Evolutionary conservation across 2,888 invertebrate genomes (phyloP).

Genomic region (Ennomos quercinarius): DNA sequence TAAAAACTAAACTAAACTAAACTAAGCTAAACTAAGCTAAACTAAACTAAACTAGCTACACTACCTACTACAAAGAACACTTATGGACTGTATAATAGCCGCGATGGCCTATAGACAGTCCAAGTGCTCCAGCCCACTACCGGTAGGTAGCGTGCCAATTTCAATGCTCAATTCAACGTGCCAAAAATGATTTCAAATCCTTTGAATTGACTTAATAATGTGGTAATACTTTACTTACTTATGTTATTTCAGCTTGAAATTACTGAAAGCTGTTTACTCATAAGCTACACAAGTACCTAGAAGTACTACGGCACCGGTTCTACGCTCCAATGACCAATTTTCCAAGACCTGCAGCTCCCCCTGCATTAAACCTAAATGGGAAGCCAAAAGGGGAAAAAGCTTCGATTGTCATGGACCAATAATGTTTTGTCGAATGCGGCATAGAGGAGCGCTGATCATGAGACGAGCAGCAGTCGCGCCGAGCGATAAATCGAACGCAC

Average conservation of each 20-base stretch:
- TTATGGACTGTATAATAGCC: too few relatives aligned
- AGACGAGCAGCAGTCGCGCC: constrained; percentile 65
- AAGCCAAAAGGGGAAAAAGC: constrained; percentile 50
- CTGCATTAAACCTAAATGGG: constrained; percentile 35
- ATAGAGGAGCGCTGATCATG: constrained; percentile 64
- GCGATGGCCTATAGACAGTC: too few relatives aligned
- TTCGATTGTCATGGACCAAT: constrained; percentile 48
- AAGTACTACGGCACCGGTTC: constrained; percentile 47
- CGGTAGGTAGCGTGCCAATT: too few relatives aligned
- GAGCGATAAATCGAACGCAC: constrained; percentile 63
- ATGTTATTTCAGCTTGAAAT: constrained; percentile 44
- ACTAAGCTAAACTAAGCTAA: too few relatives aligned
- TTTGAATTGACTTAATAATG: too few relatives aligned
- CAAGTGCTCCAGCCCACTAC: too few relatives aligned
- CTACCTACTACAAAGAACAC: too few relatives aligned
- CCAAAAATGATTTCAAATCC: too few relatives aligned
- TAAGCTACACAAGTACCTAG: constrained; percentile 49
- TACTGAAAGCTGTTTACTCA: constrained; percentile 65
- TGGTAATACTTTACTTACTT: too few relatives aligned
- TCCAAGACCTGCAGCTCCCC: constrained; percentile 49
- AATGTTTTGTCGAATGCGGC: constrained; percentile 64
- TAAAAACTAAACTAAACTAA: too few relatives aligned
- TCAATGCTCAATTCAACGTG: too few relatives aligned
- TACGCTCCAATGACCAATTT: constrained; percentile 53
- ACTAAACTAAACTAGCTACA: too few relatives aligned